These are phyloP conservation scores for Harpegnathos saltator DNA, from an alignment of 1,140 invertebrate species.

Conservation along the genomic window DNA sequence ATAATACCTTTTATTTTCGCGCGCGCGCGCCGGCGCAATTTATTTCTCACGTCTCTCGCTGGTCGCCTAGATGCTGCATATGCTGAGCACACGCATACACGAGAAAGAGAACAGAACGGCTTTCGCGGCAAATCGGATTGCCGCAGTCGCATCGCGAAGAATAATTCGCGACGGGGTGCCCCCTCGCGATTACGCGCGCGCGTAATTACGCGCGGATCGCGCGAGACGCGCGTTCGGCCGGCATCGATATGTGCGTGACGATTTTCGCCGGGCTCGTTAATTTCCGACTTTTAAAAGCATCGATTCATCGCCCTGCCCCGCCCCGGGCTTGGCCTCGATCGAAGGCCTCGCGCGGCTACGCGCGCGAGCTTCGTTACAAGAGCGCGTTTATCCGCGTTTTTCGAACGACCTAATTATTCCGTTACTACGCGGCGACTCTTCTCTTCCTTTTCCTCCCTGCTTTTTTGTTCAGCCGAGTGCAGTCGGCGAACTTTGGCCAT, in stretches of 20 bases:
- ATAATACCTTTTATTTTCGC: slow-evolving; percentile 51
- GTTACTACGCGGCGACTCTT: slow-evolving; percentile 9
- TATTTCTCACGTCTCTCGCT: slow-evolving; percentile 39
- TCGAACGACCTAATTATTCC: slow-evolving; percentile 48
- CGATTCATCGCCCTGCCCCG: no score
- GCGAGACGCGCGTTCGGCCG: no score
- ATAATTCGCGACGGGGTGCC: not conserved
- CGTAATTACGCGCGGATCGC: no score
- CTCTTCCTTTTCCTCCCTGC: not conserved
- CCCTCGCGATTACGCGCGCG: not conserved
- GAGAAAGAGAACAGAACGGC: not conserved
- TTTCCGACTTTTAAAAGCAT: not conserved
- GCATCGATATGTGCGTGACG: not conserved
- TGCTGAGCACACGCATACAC: not conserved
- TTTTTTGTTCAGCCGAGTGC: not conserved
- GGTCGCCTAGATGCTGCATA: not conserved
- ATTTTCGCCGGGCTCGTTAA: slow-evolving; percentile 4
- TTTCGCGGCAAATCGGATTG: slow-evolving; percentile 3
- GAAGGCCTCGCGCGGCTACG: not conserved
- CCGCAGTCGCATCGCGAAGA: not conserved
- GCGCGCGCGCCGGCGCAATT: slow-evolving; percentile 19
- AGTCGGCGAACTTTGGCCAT: not conserved
- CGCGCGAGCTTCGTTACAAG: slow-evolving; percentile 35
- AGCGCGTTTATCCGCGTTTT: slow-evolving; percentile 24
- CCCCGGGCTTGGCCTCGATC: no score